Evolutionary conservation across 1,140 invertebrate genomes (phyloP).

Genomic region (Heliothis virescens): DNA sequence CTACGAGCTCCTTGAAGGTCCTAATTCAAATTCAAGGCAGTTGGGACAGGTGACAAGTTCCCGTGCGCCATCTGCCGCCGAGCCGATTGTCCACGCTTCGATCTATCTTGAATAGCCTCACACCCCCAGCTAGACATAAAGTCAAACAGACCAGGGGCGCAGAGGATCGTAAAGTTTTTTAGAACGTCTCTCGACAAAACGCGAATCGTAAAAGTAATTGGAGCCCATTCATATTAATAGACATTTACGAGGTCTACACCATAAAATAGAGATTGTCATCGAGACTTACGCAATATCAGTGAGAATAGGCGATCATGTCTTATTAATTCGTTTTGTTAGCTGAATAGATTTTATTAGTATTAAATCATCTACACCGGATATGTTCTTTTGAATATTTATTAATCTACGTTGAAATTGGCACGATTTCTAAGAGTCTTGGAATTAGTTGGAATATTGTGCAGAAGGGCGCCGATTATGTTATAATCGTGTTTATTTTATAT

Average conservation of each 20-base stretch:
- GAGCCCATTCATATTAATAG: conserved; percentile 86
- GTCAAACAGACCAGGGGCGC: conserved; percentile 74
- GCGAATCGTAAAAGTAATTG: conserved; percentile 86
- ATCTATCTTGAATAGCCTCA: conserved; percentile 57
- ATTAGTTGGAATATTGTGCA: neutral
- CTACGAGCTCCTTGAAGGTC: conserved; percentile 16
- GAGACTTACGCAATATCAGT: conserved; percentile 71
- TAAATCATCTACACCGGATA: conserved; percentile 65
- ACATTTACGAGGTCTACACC: conserved; percentile 82
- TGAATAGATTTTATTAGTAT: conserved; percentile 70
- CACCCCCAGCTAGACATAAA: conserved; percentile 69
- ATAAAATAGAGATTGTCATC: conserved; percentile 86
- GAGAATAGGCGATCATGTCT: conserved; percentile 70
- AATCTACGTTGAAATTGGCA: conserved; percentile 54
- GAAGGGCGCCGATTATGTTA: conserved; percentile 52
- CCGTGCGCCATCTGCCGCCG: conserved; percentile 71
- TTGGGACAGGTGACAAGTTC: conserved; percentile 53
- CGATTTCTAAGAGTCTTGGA: conserved; percentile 37
- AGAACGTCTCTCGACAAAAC: conserved; percentile 80
- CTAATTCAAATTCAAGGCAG: conserved; percentile 33
- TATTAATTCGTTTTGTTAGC: conserved; percentile 75
- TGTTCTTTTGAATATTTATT: conserved; percentile 52
- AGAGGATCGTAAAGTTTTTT: conserved; percentile 82
- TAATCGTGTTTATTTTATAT: conserved; percentile 50
- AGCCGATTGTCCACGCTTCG: conserved; percentile 67